Percentiles rank a stretch among this genome's conserved stretches.
Conservation (phyloP, 2,113 vertebrate genomes). For the Spheniscus mendiculus region DNA sequence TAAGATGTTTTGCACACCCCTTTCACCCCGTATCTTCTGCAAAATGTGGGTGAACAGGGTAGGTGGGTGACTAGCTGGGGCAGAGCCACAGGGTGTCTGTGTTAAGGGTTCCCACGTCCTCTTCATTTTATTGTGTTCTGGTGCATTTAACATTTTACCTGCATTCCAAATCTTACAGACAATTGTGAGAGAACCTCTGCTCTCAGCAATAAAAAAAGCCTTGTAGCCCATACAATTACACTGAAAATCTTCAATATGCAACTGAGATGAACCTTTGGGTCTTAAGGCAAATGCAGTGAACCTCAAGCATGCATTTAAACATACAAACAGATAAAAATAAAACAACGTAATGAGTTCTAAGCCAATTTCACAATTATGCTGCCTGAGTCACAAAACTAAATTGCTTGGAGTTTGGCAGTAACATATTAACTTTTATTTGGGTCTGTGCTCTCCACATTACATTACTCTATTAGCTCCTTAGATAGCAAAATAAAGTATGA, state of each 20-base stretch:
- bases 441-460: conserved; percentile 1
- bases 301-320: conserved; percentile 13
- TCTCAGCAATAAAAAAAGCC: neutral
- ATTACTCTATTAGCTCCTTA: conserved; percentile 36
- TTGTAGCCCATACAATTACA: neutral
- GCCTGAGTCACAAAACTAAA: conserved; percentile 30
- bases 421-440: conserved; percentile 3
- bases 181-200: neutral
- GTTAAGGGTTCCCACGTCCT: neutral
- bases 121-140: neutral
- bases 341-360: neutral
- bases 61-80: neutral
- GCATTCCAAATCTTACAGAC: neutral
- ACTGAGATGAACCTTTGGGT: neutral
- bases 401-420: conserved; percentile 34
- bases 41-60: neutral
- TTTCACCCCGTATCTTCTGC: neutral
- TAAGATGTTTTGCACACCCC: neutral
- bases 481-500: conserved; percentile 43
- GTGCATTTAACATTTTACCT: neutral
- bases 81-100: neutral
- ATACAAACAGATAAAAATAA: conserved; percentile 47
- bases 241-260: neutral
- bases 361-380: conserved; percentile 37
- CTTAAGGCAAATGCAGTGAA: neutral